Evolutionary conservation across 2,113 vertebrate genomes (phyloP).

Genomic region (Forbesichthys papilliferus): DNA sequence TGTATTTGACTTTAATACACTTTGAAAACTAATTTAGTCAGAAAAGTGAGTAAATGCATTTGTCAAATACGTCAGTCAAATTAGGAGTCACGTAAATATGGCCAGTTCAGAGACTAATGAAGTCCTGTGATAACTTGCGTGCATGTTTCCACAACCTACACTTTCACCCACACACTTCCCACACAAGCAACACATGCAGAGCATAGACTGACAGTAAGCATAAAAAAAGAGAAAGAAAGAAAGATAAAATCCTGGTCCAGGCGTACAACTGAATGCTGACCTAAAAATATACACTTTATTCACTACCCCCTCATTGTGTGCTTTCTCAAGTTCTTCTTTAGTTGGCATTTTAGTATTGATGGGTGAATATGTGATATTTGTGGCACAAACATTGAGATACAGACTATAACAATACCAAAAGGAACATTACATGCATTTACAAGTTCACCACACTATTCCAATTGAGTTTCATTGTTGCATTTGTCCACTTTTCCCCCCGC

Average conservation of each 20-base stretch:
- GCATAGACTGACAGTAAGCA: background rate
- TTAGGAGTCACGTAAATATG: background rate
- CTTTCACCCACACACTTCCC: slow-evolving; percentile 7
- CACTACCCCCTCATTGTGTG: slow-evolving; percentile 9
- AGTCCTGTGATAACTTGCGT: background rate
- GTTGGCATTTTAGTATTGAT: background rate
- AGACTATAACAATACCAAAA: too few species aligned
- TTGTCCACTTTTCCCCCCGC: slow-evolving; percentile 7
- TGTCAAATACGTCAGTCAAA: too few species aligned
- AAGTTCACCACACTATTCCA: background rate
- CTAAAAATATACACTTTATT: background rate
- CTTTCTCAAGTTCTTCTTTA: background rate
- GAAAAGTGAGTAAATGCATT: too few species aligned
- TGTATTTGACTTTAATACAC: too few species aligned
- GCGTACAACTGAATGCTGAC: background rate
- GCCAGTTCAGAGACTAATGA: slow-evolving; percentile 1
- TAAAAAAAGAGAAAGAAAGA: background rate
- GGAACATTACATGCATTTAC: background rate
- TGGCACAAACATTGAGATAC: background rate
- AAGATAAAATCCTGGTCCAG: background rate
- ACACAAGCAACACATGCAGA: slow-evolving; percentile 8
- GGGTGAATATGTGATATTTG: background rate
- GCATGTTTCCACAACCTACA: slow-evolving; percentile 4
- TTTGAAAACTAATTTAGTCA: too few species aligned
- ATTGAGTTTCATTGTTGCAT: slow-evolving; percentile 12